Evolutionary conservation across 2,797 vertebrate species (phyloP).

Genomic region (Mallotus villosus): DNA sequence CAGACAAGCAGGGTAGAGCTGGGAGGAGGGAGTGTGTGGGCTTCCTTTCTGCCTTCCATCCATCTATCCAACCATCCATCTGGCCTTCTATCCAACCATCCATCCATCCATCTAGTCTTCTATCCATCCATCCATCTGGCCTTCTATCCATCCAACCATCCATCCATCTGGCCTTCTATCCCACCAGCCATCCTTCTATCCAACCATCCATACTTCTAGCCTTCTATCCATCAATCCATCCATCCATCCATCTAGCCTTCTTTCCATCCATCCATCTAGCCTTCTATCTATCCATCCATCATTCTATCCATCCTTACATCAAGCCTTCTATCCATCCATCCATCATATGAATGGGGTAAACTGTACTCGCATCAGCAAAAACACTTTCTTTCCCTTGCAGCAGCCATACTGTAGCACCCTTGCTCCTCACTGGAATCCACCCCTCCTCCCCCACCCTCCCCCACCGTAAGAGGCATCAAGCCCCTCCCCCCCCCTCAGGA

Average conservation of each 20-base stretch:
- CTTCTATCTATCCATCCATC: no score
- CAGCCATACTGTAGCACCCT: not conserved
- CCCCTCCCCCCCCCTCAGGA: not conserved
- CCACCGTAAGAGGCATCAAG: not conserved
- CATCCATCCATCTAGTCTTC: no score
- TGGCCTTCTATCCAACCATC: not conserved
- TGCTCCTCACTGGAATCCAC: not conserved
- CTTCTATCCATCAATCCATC: no score
- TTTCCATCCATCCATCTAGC: no score
- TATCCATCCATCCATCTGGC: no score
- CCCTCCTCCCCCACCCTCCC: not conserved
- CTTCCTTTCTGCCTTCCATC: not conserved
- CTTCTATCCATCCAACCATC: no score
- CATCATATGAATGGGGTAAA: conserved; percentile 5
- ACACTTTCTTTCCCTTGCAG: not conserved
- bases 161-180: no score
- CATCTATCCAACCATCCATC: not conserved
- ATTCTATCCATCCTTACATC: no score
- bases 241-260: not conserved
- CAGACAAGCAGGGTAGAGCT: not conserved
- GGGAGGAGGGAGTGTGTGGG: not conserved
- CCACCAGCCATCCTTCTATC: no score
- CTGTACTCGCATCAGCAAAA: not conserved
- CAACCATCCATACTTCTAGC: no score
- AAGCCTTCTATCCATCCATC: not conserved